A percentile compares a stretch with the other conserved stretches of the same genome.
Conservation (phyloP, 2,888 invertebrate species). For the Cosmia pyralina region DNA sequence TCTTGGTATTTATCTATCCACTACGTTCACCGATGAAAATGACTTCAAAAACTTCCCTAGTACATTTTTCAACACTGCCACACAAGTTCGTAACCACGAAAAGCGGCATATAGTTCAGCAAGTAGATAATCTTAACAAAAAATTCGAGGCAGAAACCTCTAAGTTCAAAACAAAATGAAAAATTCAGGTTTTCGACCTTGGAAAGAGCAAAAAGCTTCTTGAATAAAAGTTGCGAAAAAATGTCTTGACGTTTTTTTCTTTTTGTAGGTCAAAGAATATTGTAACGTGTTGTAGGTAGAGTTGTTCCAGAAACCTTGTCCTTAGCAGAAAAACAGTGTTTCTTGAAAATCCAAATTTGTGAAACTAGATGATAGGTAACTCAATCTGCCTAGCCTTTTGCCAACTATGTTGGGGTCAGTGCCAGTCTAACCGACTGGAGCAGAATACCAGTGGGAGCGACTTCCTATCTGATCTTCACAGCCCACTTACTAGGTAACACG, state of each 20-base stretch:
- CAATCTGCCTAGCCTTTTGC: too few relatives aligned
- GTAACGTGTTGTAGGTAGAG: too few relatives aligned
- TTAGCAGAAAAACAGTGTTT: neutral
- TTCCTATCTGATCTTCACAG: too few relatives aligned
- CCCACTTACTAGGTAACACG: too few relatives aligned
- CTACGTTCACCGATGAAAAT: too few relatives aligned
- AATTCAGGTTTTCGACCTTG: slow-evolving; percentile 33
- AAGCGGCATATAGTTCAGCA: slow-evolving; percentile 5
- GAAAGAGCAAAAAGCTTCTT: slow-evolving; percentile 15
- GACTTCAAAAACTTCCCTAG: neutral
- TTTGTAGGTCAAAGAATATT: neutral
- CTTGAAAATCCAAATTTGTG: too few relatives aligned
- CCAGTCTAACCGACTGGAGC: too few relatives aligned
- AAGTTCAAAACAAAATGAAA: slow-evolving; percentile 44
- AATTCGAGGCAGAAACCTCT: slow-evolving; percentile 4
- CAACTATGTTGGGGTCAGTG: too few relatives aligned
- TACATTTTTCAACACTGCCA: neutral
- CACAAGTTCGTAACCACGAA: neutral
- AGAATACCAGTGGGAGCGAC: too few relatives aligned
- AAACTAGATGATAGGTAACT: too few relatives aligned
- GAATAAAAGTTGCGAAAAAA: slow-evolving; percentile 23
- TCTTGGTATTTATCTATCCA: too few relatives aligned
- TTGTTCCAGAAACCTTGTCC: neutral
- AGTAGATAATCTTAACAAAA: slow-evolving; percentile 20
- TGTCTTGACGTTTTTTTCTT: slow-evolving; percentile 2